Evolutionary conservation across 2,797 vertebrate genomes (phyloP), one percentile per base, ranked within the genome.

Genomic region (Galago senegalensis): DNA sequence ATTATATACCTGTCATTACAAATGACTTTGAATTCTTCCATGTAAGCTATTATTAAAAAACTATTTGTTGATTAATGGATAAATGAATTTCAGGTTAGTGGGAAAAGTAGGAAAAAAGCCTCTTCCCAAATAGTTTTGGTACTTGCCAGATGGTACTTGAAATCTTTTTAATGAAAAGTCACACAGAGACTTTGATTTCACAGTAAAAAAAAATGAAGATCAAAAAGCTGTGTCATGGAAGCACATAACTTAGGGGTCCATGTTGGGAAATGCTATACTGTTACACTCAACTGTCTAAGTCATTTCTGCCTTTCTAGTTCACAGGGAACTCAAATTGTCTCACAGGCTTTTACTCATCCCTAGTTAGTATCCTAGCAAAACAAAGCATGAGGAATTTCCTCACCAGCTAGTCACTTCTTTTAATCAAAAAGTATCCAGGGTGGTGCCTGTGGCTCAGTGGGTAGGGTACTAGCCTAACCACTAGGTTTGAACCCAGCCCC

Each of bases 141-240:
- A 77, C 2, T 85, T 92, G 60, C 56, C 21, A 70, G 40, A 37
- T 25, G 34, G 29, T 67, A 85, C 12, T 53, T 89, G 17, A 83
- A 86, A 91, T 97, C 13, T 6, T 1, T n/a, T 34, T 58, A 58
- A 31, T 37, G 80, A 93, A 89, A 95, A 31, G 18, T 46, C 20
- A 80, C 37, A 89, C 1, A 67, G 25, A 88, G 14, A 61, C 5
- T 86, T 83, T 73, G 23, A 29, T 87, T 91, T 82, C n/a, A 85
- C 10, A 25, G 17, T 76, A 31, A 81, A 77, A 65, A 72, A 49
- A 65, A 72, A 43, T 4, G 9, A 53, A 76, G 25, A 8, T 34
- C 76, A 58, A 89, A 84, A 90, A 7, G 1, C n/a, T 53, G 3
- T 17, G 12, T 72, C 40, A 29, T 12, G 25, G 29, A 37, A 94